Conservation (phyloP, 2,888 invertebrate genomes). For the Kuschelorhynchus macadamiae region DNA sequence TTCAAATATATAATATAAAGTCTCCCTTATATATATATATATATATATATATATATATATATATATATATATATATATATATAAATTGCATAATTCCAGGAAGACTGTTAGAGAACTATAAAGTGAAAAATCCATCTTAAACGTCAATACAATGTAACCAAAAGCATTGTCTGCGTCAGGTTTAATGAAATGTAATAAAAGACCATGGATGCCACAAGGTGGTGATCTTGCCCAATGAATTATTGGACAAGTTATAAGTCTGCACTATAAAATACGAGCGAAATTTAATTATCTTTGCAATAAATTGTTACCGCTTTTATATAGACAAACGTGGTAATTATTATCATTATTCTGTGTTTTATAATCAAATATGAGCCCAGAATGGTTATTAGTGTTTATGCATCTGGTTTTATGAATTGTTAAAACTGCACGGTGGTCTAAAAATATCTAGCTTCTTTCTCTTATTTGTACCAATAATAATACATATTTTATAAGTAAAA, state of each 20-base stretch:
- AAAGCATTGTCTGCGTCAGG: constrained; percentile 44
- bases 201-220: constrained; percentile 57
- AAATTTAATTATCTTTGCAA: constrained; percentile 54
- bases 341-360: constrained; percentile 42
- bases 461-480: too few relatives aligned
- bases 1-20: too few relatives aligned
- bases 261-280: constrained; percentile 56
- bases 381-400: constrained; percentile 16
- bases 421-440: too few relatives aligned
- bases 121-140: constrained; percentile 24
- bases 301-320: constrained; percentile 52
- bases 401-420: too few relatives aligned
- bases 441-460: too few relatives aligned
- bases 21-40: too few relatives aligned
- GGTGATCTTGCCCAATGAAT: constrained; percentile 60
- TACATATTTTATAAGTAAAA: too few relatives aligned
- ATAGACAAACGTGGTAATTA: constrained; percentile 44
- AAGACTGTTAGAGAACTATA: too few relatives aligned
- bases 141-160: constrained; percentile 38
- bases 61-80: too few relatives aligned
- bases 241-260: constrained; percentile 60
- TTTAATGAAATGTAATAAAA: constrained; percentile 53
- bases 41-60: too few relatives aligned
- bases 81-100: too few relatives aligned
- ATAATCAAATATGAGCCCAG: constrained; percentile 35